phyloP scores from a whole-genome alignment of 1,140 invertebrate genomes.

The Euschistus heros region DNA sequence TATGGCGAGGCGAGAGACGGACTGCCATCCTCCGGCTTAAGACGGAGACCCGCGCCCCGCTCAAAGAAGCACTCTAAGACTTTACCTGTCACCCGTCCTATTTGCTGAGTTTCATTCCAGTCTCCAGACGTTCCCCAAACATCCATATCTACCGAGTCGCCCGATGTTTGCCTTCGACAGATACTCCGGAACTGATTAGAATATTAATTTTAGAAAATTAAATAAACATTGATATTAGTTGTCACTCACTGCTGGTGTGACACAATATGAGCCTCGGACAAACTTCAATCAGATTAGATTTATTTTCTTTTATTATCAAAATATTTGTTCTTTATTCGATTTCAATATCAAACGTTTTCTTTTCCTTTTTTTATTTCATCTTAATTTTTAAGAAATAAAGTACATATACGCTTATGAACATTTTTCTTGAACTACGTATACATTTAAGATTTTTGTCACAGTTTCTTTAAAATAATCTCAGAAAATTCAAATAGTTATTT shows the following conservation, averaged over 20 bases:
- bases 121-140: too few relatives aligned
- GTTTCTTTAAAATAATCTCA: too few relatives aligned
- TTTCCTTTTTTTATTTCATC: background rate
- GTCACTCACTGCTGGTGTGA: background rate
- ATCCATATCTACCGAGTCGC: too few relatives aligned
- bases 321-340: background rate
- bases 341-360: background rate
- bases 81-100: too few relatives aligned
- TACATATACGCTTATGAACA: too few relatives aligned
- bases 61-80: too few relatives aligned
- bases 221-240: background rate
- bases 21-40: background rate
- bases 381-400: background rate
- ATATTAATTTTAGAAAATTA: slow-evolving; percentile 14
- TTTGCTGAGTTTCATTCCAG: too few relatives aligned
- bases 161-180: too few relatives aligned
- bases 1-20: background rate
- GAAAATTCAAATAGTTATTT: too few relatives aligned
- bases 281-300: slow-evolving; percentile 15
- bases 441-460: too few relatives aligned
- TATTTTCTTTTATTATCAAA: background rate
- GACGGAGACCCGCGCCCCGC: too few relatives aligned
- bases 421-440: too few relatives aligned
- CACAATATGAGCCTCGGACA: slow-evolving; percentile 6
- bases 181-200: slow-evolving; percentile 1